phyloP scores from a whole-genome alignment of 1,140 invertebrate genomes.

The Drosophila littoralis region DNA sequence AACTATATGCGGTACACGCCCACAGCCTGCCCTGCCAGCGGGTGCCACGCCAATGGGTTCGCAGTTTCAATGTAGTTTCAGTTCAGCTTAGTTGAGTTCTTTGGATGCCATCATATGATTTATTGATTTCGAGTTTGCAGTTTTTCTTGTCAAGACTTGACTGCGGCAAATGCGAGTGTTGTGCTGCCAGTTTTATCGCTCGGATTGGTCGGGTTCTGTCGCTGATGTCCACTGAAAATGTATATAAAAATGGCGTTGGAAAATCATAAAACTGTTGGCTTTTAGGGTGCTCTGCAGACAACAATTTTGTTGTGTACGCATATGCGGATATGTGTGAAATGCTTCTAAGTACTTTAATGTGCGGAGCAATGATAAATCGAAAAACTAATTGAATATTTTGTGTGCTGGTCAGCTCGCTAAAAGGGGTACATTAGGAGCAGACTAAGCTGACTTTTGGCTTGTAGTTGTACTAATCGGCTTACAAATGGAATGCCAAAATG shows the following conservation, averaged over 20 bases:
- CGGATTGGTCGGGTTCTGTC: conserved; percentile 7
- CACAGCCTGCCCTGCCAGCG: neutral
- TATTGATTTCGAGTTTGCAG: conserved; percentile 73
- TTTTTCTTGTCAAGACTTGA: conserved; percentile 73
- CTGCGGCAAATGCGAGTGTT: conserved; percentile 36
- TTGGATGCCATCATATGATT: conserved; percentile 55
- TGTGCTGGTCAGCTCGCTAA: conserved; percentile 14
- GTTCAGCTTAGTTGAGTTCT: conserved; percentile 44
- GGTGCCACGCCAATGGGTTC: neutral
- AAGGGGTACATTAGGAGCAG: neutral
- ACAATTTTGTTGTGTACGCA: conserved; percentile 1
- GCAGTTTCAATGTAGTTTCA: conserved; percentile 49
- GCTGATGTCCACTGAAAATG: conserved; percentile 52
- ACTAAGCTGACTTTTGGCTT: neutral
- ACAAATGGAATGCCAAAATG: conserved; percentile 3
- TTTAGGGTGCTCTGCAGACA: neutral
- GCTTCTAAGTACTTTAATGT: conserved; percentile 18
- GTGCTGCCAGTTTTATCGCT: conserved; percentile 25
- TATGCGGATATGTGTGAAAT: conserved; percentile 1
- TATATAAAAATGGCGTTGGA: conserved; percentile 57
- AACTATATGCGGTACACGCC: conserved; percentile 66
- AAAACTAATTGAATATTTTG: conserved; percentile 47
- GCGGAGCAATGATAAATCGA: conserved; percentile 30
- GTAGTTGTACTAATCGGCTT: neutral
- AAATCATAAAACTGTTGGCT: conserved; percentile 55